Evolutionary conservation across 2,797 vertebrate genomes (phyloP).

Genomic region (Sebastes vulpes): DNA sequence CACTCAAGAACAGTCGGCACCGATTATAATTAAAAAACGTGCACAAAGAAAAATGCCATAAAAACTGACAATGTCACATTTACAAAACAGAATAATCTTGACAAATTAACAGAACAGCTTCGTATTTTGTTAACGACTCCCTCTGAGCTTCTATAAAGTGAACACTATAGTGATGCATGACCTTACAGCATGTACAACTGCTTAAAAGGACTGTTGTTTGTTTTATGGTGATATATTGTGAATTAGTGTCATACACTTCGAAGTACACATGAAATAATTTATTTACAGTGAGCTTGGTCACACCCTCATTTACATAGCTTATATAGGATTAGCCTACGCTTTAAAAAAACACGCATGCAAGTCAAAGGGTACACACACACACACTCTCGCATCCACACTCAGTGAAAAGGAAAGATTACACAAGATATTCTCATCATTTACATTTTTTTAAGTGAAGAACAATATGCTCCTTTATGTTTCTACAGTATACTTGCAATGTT

Average conservation of each 20-base stretch:
- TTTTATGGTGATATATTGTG: conserved; percentile 42
- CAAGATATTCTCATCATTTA: conserved; percentile 60
- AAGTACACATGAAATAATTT: conserved; percentile 72
- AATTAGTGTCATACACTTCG: conserved; percentile 60
- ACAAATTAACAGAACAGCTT: neutral
- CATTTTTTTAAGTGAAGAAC: conserved; percentile 67
- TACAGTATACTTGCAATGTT: conserved; percentile 54
- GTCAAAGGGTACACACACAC: neutral
- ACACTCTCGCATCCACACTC: conserved; percentile 7
- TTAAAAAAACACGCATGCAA: conserved; percentile 25
- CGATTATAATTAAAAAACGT: conserved; percentile 23
- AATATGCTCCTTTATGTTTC: conserved; percentile 70
- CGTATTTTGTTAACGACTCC: neutral
- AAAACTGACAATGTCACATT: conserved; percentile 6
- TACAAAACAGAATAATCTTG: neutral
- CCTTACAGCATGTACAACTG: conserved; percentile 54
- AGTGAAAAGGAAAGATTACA: conserved; percentile 49
- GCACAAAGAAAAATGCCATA: neutral
- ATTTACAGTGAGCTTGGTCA: conserved; percentile 75
- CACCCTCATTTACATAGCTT: conserved; percentile 73
- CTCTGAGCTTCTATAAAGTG: neutral
- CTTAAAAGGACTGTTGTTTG: conserved; percentile 31
- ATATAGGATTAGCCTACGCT: conserved; percentile 53
- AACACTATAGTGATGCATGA: conserved; percentile 76
- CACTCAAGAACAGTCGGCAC: conserved; percentile 4